These are phyloP conservation scores for Synanthedon vespiformis DNA, from an alignment of 2,888 invertebrate genomes.

Conservation along the genomic window DNA sequence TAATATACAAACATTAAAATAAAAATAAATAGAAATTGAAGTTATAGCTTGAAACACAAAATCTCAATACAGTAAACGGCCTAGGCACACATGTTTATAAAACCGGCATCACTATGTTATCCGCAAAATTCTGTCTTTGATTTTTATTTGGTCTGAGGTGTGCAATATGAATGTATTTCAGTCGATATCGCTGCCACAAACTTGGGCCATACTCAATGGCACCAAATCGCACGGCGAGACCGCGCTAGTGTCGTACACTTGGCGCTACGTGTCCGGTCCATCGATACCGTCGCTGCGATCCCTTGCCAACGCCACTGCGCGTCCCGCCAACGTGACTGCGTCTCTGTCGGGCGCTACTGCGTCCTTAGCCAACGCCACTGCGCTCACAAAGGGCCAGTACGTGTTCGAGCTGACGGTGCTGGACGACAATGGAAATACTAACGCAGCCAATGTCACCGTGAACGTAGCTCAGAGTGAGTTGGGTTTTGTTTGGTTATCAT, in stretches of 20 bases:
- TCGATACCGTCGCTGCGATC: too few species aligned
- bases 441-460: conserved; percentile 77
- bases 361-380: conserved; percentile 81
- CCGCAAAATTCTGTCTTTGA: too few species aligned
- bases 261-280: conserved; percentile 84
- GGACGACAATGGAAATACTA: conserved; percentile 87
- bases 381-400: conserved; percentile 87
- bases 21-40: too few species aligned
- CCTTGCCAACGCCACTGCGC: conserved; percentile 60
- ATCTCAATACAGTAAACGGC: too few species aligned
- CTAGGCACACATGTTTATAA: too few species aligned
- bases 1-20: too few species aligned
- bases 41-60: too few species aligned
- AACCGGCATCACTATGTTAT: too few species aligned
- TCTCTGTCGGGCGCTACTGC: too few species aligned
- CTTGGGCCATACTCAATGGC: conserved; percentile 84
- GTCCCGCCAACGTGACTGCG: conserved; percentile 61
- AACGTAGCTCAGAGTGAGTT: conserved; percentile 87
- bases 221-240: conserved; percentile 85
- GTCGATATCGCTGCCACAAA: conserved; percentile 87
- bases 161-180: conserved; percentile 26
- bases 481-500: too few species aligned
- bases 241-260: conserved; percentile 83
- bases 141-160: too few species aligned
- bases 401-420: conserved; percentile 83